A percentile compares a stretch with the other conserved stretches of the same genome.
Conservation (phyloP, 2,888 invertebrate genomes). For the Sarcophaga variegata region DNA sequence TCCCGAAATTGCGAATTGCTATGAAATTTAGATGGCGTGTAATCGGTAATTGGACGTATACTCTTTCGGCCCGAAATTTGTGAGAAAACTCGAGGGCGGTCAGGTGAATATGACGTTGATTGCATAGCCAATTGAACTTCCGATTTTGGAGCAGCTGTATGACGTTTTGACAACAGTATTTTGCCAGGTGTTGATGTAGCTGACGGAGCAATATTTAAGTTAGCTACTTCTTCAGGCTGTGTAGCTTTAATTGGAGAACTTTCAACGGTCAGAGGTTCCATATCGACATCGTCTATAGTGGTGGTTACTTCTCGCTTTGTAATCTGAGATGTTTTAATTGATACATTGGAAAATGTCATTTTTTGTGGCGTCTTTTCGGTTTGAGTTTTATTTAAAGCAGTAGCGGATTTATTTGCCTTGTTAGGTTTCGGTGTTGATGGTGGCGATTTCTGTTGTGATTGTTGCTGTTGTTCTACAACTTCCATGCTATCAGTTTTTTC, state of each 20-base stretch:
- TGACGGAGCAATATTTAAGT: conserved; percentile 67
- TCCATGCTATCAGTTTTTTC: conserved; percentile 61
- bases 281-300: conserved; percentile 73
- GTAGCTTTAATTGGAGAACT: conserved; percentile 72
- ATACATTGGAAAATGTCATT: conserved; percentile 32
- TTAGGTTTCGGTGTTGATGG: conserved; percentile 46
- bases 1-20: conserved; percentile 73
- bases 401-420: conserved; percentile 38
- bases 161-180: conserved; percentile 50
- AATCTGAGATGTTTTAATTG: conserved; percentile 18
- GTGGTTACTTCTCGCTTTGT: conserved; percentile 55
- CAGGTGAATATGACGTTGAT: conserved; percentile 70
- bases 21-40: conserved; percentile 76
- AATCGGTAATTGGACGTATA: conserved; percentile 75
- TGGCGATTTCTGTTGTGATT: conserved; percentile 31
- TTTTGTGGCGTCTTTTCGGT: conserved; percentile 52
- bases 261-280: conserved; percentile 75
- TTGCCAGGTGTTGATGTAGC: conserved; percentile 80
- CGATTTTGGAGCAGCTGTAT: conserved; percentile 60
- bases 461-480: conserved; percentile 57
- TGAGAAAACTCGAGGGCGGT: conserved; percentile 74
- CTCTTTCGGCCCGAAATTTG: conserved; percentile 79
- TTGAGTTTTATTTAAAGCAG: conserved; percentile 51
- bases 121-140: conserved; percentile 73
- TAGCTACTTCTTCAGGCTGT: conserved; percentile 4